Evolutionary conservation across 2,113 vertebrate genomes (phyloP).

Genomic region (Seriola quinqueradiata): DNA sequence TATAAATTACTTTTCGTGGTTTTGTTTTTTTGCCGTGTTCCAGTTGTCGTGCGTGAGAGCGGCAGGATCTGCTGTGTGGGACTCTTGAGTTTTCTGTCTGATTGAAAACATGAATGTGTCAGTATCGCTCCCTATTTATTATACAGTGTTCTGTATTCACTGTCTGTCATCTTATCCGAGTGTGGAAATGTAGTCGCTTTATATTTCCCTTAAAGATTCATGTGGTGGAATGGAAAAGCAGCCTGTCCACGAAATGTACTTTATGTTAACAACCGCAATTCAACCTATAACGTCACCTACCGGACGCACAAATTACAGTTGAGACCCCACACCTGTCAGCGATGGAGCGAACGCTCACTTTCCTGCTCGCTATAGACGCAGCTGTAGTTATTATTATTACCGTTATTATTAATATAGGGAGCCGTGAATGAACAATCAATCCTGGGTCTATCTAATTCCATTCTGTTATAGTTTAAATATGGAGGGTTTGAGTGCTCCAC

Average conservation of each 20-base stretch:
- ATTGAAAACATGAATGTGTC: neutral
- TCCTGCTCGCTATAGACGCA: neutral
- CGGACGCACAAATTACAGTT: neutral
- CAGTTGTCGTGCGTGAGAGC: neutral
- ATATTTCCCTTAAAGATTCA: neutral
- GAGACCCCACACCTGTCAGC: neutral
- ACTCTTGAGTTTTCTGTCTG: neutral
- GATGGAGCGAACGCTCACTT: neutral
- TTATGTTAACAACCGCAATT: neutral
- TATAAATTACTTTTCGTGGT: neutral
- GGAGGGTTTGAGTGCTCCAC: neutral
- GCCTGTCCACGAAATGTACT: neutral
- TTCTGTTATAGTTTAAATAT: neutral
- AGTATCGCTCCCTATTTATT: neutral
- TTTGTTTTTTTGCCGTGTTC: neutral
- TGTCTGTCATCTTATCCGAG: neutral
- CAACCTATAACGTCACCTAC: neutral
- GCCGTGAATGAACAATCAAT: neutral
- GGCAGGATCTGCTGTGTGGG: neutral
- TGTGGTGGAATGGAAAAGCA: neutral
- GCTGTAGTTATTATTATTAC: neutral
- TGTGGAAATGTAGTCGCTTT: neutral
- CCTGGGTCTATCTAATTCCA: neutral
- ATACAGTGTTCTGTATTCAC: neutral
- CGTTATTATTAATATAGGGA: neutral